These are phyloP conservation scores for Pleuronectes platessa DNA, from an alignment of 2,113 vertebrate species.

Conservation along the genomic window DNA sequence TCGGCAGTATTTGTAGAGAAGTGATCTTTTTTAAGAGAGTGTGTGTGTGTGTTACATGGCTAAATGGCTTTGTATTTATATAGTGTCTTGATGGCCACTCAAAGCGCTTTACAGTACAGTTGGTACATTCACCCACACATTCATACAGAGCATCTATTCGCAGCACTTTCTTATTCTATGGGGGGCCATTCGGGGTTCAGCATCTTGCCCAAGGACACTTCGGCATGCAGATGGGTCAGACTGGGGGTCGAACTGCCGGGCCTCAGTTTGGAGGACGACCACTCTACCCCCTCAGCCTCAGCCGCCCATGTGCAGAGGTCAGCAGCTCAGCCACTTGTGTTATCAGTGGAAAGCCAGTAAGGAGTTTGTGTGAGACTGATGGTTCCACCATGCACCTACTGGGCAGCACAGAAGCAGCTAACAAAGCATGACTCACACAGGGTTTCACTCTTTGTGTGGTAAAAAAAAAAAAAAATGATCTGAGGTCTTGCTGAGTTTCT, in stretches of 20 bases:
- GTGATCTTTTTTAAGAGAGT: constrained; percentile 3
- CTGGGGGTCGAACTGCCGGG: too few relatives aligned
- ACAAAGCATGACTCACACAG: neutral
- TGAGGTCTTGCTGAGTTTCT: neutral
- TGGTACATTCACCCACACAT: too few relatives aligned
- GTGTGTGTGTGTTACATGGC: neutral
- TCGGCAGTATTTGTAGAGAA: constrained; percentile 9
- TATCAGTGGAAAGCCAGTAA: constrained; percentile 44
- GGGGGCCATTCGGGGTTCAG: too few relatives aligned
- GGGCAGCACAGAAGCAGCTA: constrained; percentile 20
- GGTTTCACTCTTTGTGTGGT: neutral
- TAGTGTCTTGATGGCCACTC: too few relatives aligned
- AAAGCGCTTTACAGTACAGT: too few relatives aligned
- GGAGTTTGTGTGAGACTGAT: constrained; percentile 41
- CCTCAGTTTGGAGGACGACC: too few relatives aligned
- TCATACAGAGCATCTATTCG: too few relatives aligned
- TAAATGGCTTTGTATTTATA: too few relatives aligned
- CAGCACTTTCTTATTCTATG: too few relatives aligned
- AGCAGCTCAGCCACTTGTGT: constrained; percentile 52
- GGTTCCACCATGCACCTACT: neutral
- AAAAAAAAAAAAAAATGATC: neutral
- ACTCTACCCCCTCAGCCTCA: too few relatives aligned
- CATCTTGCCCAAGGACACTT: too few relatives aligned
- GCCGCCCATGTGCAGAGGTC: constrained; percentile 48
- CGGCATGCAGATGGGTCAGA: too few relatives aligned